Evolutionary conservation across 2,888 invertebrate genomes (phyloP).

Genomic region (Drosophila quasianomalipes): DNA sequence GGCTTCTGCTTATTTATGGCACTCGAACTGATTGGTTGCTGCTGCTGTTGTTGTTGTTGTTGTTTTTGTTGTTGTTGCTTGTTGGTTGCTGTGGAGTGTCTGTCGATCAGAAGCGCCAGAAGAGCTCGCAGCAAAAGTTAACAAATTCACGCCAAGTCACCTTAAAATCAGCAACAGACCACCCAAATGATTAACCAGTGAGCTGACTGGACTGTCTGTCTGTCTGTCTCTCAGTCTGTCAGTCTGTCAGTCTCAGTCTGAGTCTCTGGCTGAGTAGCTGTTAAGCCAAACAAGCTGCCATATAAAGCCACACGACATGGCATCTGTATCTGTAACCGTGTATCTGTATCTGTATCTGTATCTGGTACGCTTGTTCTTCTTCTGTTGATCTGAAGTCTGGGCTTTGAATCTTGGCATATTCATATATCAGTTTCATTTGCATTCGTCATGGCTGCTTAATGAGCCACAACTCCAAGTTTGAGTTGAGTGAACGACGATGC

Average conservation of each 20-base stretch:
- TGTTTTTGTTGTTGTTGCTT: slow-evolving; percentile 15
- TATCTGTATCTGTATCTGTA: neutral
- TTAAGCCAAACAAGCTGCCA: slow-evolving; percentile 65
- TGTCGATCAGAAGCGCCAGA: slow-evolving; percentile 56
- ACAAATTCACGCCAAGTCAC: slow-evolving; percentile 85
- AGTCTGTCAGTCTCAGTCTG: neutral
- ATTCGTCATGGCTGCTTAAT: slow-evolving; percentile 85
- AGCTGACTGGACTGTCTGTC: slow-evolving; percentile 25
- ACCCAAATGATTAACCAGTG: slow-evolving; percentile 73
- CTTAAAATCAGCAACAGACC: slow-evolving; percentile 79
- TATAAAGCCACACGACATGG: slow-evolving; percentile 64
- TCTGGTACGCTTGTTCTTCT: slow-evolving; percentile 3
- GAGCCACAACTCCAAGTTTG: slow-evolving; percentile 69
- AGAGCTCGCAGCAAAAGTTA: slow-evolving; percentile 80
- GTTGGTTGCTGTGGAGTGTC: slow-evolving; percentile 1
- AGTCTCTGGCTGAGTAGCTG: slow-evolving; percentile 11
- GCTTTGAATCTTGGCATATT: slow-evolving; percentile 36
- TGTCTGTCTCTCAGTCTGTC: neutral
- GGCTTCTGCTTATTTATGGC: slow-evolving; percentile 57
- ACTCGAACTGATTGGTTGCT: slow-evolving; percentile 53
- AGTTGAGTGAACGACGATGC: slow-evolving; percentile 70
- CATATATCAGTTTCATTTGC: slow-evolving; percentile 80
- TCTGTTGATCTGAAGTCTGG: slow-evolving; percentile 13
- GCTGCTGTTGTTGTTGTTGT: slow-evolving; percentile 29
- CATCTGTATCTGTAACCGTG: slow-evolving; percentile 9